These are phyloP conservation scores for Hycleus phaleratus DNA, from an alignment of 1,140 invertebrate species.

Conservation along the genomic window DNA sequence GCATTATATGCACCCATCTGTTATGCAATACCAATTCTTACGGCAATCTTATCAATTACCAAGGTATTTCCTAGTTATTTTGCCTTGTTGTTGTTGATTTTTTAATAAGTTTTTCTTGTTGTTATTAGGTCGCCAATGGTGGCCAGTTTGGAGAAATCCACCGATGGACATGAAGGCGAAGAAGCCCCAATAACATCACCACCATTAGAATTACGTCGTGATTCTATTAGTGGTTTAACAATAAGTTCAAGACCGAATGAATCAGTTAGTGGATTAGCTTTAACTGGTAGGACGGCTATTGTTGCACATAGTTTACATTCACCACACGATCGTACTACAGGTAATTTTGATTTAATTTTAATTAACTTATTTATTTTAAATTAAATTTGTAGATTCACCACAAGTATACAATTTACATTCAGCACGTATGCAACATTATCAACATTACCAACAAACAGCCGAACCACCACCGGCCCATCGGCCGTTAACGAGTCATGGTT, in stretches of 20 bases:
- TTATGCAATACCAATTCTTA: slow-evolving; percentile 56
- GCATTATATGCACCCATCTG: slow-evolving; percentile 52
- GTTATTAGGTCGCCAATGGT: slow-evolving; percentile 43
- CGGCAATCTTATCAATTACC: slow-evolving; percentile 41
- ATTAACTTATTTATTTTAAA: neutral
- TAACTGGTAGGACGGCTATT: slow-evolving; percentile 34
- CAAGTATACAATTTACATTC: slow-evolving; percentile 55
- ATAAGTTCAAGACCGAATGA: slow-evolving; percentile 28
- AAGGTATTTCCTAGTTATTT: slow-evolving; percentile 30
- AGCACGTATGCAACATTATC: slow-evolving; percentile 47
- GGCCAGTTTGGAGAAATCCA: slow-evolving; percentile 38
- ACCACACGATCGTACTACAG: slow-evolving; percentile 67
- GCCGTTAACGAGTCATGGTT: slow-evolving; percentile 43
- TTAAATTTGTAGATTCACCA: slow-evolving; percentile 50
- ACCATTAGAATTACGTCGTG: slow-evolving; percentile 62
- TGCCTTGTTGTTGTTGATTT: neutral
- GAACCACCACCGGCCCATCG: slow-evolving; percentile 59
- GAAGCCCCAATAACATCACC: slow-evolving; percentile 51
- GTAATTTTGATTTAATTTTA: slow-evolving; percentile 34
- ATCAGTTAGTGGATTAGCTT: slow-evolving; percentile 30
- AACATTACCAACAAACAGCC: slow-evolving; percentile 31
- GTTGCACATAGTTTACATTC: slow-evolving; percentile 54
- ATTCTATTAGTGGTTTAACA: slow-evolving; percentile 30
- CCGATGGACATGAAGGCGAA: slow-evolving; percentile 46
- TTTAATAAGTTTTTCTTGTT: neutral